Percentiles rank a stretch among this genome's conserved stretches.
These are phyloP conservation scores for Drosophila bocqueti DNA, from an alignment of 1,140 invertebrate genomes.

Conservation along the genomic window DNA sequence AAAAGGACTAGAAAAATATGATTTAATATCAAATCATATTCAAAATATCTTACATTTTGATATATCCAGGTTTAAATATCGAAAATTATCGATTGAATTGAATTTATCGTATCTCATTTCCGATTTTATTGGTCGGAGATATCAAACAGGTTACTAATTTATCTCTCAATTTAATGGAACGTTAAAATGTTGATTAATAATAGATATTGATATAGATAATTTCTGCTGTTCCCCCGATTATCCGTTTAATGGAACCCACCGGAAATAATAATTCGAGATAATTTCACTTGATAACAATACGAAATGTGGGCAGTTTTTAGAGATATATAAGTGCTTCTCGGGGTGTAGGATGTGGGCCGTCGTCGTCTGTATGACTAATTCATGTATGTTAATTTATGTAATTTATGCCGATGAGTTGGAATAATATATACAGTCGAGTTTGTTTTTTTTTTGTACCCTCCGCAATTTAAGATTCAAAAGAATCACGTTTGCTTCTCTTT, in stretches of 20 bases:
- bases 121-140: no score
- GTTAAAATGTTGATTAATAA: neutral
- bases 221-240: no score
- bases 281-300: no score
- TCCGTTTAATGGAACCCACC: no score
- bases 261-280: neutral
- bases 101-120: no score
- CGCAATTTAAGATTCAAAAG: neutral
- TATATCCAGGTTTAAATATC: neutral
- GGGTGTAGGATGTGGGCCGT: neutral
- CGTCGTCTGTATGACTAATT: slow-evolving; percentile 3
- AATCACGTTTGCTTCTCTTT: neutral
- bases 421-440: neutral
- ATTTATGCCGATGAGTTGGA: no score
- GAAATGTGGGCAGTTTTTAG: neutral
- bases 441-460: neutral
- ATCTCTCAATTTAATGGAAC: neutral
- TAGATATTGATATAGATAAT: no score
- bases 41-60: no score
- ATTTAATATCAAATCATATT: no score
- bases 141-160: no score
- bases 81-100: neutral
- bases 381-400: slow-evolving; percentile 2
- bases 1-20: neutral
- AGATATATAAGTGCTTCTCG: neutral